phyloP scores from a whole-genome alignment of 1,140 invertebrate species.

The Drosophila malerkotliana region DNA sequence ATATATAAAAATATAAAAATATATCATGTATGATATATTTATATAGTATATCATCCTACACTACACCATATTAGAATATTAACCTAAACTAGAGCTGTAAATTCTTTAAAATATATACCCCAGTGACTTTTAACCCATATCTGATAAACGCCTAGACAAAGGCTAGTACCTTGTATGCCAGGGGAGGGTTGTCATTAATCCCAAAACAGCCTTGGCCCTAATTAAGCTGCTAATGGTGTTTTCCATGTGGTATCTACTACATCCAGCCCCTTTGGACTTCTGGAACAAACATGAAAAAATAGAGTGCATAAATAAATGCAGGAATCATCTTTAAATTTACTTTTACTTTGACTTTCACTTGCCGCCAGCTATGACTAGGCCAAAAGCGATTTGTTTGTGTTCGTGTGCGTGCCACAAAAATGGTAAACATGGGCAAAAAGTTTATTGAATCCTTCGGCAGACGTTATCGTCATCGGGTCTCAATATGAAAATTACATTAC shows the following conservation, averaged over 20 bases:
- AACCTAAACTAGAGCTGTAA: too few relatives aligned
- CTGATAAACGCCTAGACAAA: conserved; percentile 11
- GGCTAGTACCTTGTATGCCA: conserved; percentile 2
- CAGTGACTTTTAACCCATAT: background rate
- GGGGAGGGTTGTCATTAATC: conserved; percentile 10
- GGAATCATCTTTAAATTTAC: conserved; percentile 24
- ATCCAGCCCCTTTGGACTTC: background rate
- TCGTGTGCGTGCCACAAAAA: conserved; percentile 45
- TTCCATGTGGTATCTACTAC: conserved; percentile 26
- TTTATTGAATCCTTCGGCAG: conserved; percentile 61
- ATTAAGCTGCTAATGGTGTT: conserved; percentile 45
- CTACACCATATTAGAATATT: too few relatives aligned
- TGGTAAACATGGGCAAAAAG: conserved; percentile 59
- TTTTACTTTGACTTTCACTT: conserved; percentile 12
- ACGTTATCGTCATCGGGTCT: conserved; percentile 49
- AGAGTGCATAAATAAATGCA: background rate
- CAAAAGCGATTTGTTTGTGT: conserved; percentile 34
- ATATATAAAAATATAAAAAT: too few relatives aligned
- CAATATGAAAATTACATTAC: conserved; percentile 58
- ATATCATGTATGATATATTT: too few relatives aligned
- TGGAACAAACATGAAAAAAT: background rate
- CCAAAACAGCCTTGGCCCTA: conserved; percentile 33
- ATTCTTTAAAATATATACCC: background rate
- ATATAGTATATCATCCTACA: too few relatives aligned
- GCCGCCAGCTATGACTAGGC: conserved; percentile 28